phyloP scores from a whole-genome alignment of 2,888 invertebrate species.

The Elegia similella region DNA sequence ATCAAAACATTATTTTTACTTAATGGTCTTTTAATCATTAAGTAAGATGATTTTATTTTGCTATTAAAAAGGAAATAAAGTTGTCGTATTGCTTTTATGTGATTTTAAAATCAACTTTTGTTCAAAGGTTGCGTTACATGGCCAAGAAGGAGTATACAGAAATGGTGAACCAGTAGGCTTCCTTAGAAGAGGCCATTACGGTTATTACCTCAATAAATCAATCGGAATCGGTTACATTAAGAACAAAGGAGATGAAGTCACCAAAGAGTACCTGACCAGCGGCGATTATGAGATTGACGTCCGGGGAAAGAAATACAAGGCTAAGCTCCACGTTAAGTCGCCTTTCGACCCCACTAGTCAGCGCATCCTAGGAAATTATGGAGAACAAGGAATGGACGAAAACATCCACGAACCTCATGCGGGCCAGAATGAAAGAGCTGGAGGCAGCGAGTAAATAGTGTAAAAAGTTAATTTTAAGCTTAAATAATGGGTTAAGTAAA shows the following conservation, averaged over 20 bases:
- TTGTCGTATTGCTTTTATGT: too few species aligned
- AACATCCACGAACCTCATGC: slow-evolving; percentile 69
- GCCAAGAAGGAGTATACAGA: slow-evolving; percentile 92
- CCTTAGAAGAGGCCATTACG: slow-evolving; percentile 91
- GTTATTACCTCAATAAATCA: slow-evolving; percentile 77
- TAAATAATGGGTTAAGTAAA: background rate
- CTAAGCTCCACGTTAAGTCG: slow-evolving; percentile 85
- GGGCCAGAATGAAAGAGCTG: slow-evolving; percentile 72
- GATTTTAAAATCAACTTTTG: background rate
- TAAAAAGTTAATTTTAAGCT: background rate
- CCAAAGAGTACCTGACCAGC: slow-evolving; percentile 84
- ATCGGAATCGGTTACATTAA: slow-evolving; percentile 82
- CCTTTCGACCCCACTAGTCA: slow-evolving; percentile 92
- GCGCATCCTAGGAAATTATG: slow-evolving; percentile 87
- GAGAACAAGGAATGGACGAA: slow-evolving; percentile 62
- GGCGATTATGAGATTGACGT: slow-evolving; percentile 91
- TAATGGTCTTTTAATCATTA: too few species aligned
- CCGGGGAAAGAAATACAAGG: slow-evolving; percentile 87
- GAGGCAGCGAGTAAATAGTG: slow-evolving; percentile 67
- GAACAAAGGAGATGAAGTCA: slow-evolving; percentile 82
- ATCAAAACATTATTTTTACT: too few species aligned
- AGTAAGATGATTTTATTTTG: too few species aligned
- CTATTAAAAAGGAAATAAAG: too few species aligned
- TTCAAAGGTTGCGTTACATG: slow-evolving; percentile 88
- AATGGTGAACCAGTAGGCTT: slow-evolving; percentile 89